These are phyloP conservation scores for Lasioglossum pauxillum DNA, from an alignment of 2,888 invertebrate genomes.

Conservation along the genomic window DNA sequence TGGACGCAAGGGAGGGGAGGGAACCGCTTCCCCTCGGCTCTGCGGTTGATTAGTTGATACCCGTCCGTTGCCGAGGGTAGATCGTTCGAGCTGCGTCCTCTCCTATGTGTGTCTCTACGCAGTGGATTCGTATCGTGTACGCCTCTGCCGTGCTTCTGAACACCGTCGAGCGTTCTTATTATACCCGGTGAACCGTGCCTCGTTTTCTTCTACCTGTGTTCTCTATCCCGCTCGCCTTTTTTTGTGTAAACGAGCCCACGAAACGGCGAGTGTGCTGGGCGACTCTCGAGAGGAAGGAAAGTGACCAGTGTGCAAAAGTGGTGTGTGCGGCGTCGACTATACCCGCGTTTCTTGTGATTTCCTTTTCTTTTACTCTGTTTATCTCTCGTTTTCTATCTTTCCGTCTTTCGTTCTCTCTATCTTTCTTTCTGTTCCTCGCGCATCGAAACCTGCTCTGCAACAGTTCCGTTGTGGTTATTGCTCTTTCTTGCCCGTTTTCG, in stretches of 20 bases:
- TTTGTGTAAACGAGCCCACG: slow-evolving; percentile 29
- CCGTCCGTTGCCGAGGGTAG: slow-evolving; percentile 75
- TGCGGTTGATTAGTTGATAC: slow-evolving; percentile 74
- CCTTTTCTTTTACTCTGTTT: not conserved
- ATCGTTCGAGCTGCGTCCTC: slow-evolving; percentile 36
- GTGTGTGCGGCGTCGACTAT: slow-evolving; percentile 16
- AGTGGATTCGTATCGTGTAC: slow-evolving; percentile 21
- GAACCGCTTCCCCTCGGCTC: slow-evolving; percentile 71
- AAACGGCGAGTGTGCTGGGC: slow-evolving; percentile 19
- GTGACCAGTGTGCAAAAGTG: slow-evolving; percentile 49
- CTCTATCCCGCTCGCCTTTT: not conserved
- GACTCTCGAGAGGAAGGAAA: slow-evolving; percentile 27
- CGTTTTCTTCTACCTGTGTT: slow-evolving; percentile 16
- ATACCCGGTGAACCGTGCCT: slow-evolving; percentile 11
- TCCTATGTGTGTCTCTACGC: slow-evolving; percentile 12
- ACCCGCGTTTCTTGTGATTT: slow-evolving; percentile 12
- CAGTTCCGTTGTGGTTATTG: not conserved
- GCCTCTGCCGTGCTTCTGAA: slow-evolving; percentile 16
- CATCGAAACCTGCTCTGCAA: not conserved
- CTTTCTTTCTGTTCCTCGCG: slow-evolving; percentile 13
- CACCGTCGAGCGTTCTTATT: not conserved
- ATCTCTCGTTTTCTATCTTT: not conserved
- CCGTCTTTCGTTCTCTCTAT: not conserved
- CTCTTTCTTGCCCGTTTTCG: not conserved
- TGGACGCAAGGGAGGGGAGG: slow-evolving; percentile 77